Base-by-base conservation (phyloP, 1,140 invertebrate genomes). In the Aphidius gifuensis region DNA sequence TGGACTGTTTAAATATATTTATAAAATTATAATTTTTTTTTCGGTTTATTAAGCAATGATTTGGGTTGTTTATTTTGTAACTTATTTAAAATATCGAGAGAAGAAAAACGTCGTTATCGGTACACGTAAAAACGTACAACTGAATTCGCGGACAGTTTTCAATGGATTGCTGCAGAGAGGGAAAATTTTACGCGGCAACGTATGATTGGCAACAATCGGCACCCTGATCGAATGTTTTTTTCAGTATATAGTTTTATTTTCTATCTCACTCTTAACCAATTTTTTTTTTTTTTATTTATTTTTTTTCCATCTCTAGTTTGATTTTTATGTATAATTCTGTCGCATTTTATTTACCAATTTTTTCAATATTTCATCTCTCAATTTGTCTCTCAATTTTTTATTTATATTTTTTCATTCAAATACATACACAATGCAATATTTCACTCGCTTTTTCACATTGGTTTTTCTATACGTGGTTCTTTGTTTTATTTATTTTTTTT, bases 131-230 rank as follows among this genome's bases (percentile, higher is more conserved):
- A 79, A 79, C 68, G 71, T 71, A 70, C 71, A 75, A 79, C 77
- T 79, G 77, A 79, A 72, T 71, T 55, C 68, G 71, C 65, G 39
- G 40, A 54, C 62, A 55, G 59, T 32, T 32, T 48, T 9, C 32
- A 60, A 66, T 42, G 65, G 45, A 23, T 40, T 38, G 58, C 53
- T 40, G 59, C 21, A 54, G 62, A 64, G 62, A 61, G 60, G 60
- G 39, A 47, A 45, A 53, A 61, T 61, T 51, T 62, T 60, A 64
- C 66, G 74, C 69, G 72, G 74, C 70, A 75, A 75, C 72, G 77
- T 79, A 78, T 79, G 77, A 79, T 79, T 79, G 77, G 77, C 77
- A 79, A 79, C 77, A 79, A 79, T 79, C 76, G 77, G 75, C 74
- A 78, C 75, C 73, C 75, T 78, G 75, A 78, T 79, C 77, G 74